These are phyloP conservation scores for Micronycteris hirsuta DNA, from an alignment of 2,113 vertebrate species.

Conservation along the genomic window DNA sequence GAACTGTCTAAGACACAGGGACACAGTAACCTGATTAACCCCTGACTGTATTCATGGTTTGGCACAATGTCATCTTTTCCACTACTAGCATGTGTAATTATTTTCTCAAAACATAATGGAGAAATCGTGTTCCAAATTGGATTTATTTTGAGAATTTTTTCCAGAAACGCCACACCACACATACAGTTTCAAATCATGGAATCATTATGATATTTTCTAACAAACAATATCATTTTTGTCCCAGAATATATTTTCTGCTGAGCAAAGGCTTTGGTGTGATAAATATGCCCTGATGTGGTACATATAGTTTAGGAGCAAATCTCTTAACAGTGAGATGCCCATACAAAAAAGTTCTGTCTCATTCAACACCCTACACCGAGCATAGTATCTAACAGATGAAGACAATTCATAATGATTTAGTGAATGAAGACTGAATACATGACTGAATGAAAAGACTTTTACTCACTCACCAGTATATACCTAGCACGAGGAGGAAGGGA, in stretches of 20 bases:
- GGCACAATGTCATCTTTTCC: neutral
- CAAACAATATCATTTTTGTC: neutral
- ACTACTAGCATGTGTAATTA: neutral
- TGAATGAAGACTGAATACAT: neutral
- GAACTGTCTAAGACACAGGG: neutral
- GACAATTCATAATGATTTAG: neutral
- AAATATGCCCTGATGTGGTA: too few species aligned
- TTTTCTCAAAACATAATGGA: neutral
- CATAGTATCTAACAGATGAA: neutral
- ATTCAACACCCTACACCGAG: neutral
- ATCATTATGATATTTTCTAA: neutral
- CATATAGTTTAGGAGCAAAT: too few species aligned
- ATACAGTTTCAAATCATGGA: neutral
- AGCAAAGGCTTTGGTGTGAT: too few species aligned
- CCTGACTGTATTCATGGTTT: neutral
- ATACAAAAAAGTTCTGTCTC: neutral
- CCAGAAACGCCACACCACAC: neutral
- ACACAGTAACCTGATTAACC: neutral
- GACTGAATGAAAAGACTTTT: neutral
- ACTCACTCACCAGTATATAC: neutral
- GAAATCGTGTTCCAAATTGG: neutral
- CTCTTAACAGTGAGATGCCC: neutral
- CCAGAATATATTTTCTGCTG: too few species aligned
- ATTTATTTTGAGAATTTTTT: neutral
- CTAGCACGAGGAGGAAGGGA: neutral